Percentiles rank a stretch among this genome's conserved stretches.
These are phyloP conservation scores for Rhopilema esculentum DNA, from an alignment of 30 jellyfish, hydroid and myxozoan genomes.

Conservation along the genomic window DNA sequence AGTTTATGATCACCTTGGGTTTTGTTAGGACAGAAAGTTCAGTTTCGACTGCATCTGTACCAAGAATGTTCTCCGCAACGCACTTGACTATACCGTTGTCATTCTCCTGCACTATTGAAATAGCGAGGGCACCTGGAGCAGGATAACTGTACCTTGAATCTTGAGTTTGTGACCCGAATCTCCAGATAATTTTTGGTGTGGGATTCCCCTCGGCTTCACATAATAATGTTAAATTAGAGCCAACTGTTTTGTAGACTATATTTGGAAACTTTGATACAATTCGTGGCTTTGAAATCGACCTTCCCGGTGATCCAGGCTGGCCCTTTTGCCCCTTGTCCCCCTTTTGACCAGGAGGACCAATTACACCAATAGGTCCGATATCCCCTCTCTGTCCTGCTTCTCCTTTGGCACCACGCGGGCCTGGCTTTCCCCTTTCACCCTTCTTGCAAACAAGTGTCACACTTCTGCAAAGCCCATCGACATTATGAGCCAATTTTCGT, in stretches of 20 bases:
- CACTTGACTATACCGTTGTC: constrained; percentile 26
- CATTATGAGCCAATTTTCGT: not conserved
- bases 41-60: constrained; percentile 26
- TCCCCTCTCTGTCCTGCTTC: constrained; percentile 11
- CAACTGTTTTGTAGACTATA: not conserved
- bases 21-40: constrained; percentile 33
- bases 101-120: not conserved
- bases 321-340: constrained; percentile 33
- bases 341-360: constrained; percentile 2
- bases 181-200: constrained; percentile 11
- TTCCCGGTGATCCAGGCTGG: constrained; percentile 18
- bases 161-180: not conserved
- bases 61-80: constrained; percentile 36
- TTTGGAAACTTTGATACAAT: not conserved
- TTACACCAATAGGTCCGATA: constrained; percentile 7
- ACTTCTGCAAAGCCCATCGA: not conserved
- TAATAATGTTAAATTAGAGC: constrained; percentile 4
- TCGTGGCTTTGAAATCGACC: constrained; percentile 33
- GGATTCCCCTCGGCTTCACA: constrained; percentile 56
- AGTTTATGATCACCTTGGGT: constrained; percentile 16
- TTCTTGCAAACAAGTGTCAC: constrained; percentile 12
- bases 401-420: constrained; percentile 42
- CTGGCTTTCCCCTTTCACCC: constrained; percentile 39
- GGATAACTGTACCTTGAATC: constrained; percentile 40
- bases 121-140: constrained; percentile 8